A percentile compares a stretch with the other conserved stretches of the same genome.
These are phyloP conservation scores for Sesia bembeciformis DNA, from an alignment of 2,888 invertebrate species.

Conservation along the genomic window DNA sequence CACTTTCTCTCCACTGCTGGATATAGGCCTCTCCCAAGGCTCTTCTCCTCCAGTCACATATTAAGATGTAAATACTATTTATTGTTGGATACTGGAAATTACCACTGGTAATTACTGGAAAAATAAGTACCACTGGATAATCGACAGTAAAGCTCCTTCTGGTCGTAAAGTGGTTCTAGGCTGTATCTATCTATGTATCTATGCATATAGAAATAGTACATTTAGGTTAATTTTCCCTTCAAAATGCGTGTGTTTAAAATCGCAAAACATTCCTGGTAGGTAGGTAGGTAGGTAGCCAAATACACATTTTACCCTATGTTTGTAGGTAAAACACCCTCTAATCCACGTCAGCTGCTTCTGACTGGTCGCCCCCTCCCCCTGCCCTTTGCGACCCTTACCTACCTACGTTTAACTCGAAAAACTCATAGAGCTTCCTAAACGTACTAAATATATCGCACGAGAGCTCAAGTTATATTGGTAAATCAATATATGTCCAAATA, in stretches of 20 bases:
- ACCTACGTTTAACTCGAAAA: slow-evolving; percentile 38
- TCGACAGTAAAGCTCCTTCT: too few species aligned
- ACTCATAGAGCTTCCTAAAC: slow-evolving; percentile 25
- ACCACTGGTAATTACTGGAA: too few species aligned
- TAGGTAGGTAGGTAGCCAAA: slow-evolving; percentile 30
- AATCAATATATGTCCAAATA: background rate
- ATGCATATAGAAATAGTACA: too few species aligned
- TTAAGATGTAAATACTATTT: too few species aligned
- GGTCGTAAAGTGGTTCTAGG: too few species aligned
- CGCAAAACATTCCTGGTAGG: slow-evolving; percentile 1
- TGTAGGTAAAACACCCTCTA: slow-evolving; percentile 66
- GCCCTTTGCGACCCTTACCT: slow-evolving; percentile 20
- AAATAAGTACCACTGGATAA: too few species aligned
- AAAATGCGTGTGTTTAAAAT: background rate
- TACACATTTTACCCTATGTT: slow-evolving; percentile 32
- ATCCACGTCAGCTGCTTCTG: slow-evolving; percentile 70
- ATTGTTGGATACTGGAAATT: too few species aligned
- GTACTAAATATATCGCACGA: slow-evolving; percentile 11
- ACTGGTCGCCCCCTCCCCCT: slow-evolving; percentile 51
- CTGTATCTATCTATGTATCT: too few species aligned
- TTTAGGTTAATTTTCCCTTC: too few species aligned
- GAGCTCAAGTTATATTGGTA: slow-evolving; percentile 35
- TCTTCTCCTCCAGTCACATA: too few species aligned
- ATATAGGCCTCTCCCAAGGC: too few species aligned
- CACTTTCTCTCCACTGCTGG: too few species aligned